Conservation (phyloP, 2,888 invertebrate genomes). For the Apamea anceps region DNA sequence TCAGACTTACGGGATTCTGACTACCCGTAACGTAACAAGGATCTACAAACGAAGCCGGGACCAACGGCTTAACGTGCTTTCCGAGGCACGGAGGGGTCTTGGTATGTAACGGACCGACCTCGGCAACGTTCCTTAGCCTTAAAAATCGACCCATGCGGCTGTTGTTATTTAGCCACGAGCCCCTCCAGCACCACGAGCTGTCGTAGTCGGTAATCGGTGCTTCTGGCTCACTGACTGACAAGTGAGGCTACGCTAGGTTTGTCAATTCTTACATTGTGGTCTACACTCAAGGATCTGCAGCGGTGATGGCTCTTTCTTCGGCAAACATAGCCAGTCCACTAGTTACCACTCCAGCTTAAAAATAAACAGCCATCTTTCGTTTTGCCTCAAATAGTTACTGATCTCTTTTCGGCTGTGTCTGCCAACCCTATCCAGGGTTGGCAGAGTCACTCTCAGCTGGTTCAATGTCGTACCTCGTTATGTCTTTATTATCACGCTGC, state of each 20-base stretch:
- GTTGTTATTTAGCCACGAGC: too few relatives aligned
- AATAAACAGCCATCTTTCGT: neutral
- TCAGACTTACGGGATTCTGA: too few relatives aligned
- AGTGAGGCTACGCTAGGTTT: neutral
- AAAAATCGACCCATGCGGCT: too few relatives aligned
- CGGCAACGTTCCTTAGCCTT: too few relatives aligned
- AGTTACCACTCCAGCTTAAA: neutral
- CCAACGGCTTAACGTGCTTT: too few relatives aligned
- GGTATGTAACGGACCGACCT: too few relatives aligned
- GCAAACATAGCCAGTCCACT: neutral
- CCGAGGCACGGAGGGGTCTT: too few relatives aligned
- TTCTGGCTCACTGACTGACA: neutral
- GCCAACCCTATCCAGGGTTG: too few relatives aligned
- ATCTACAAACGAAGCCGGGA: too few relatives aligned
- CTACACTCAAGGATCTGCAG: neutral
- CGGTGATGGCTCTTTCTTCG: too few relatives aligned
- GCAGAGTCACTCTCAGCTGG: slow-evolving; percentile 1
- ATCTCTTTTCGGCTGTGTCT: neutral
- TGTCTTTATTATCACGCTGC: slow-evolving; percentile 33
- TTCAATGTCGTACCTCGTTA: slow-evolving; percentile 5
- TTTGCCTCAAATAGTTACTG: neutral
- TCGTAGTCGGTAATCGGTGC: neutral
- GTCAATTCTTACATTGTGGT: neutral
- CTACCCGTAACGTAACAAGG: too few relatives aligned
- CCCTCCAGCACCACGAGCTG: too few relatives aligned